Evolutionary conservation across 2,113 vertebrate species (phyloP).

Genomic region (Bubo bubo): DNA sequence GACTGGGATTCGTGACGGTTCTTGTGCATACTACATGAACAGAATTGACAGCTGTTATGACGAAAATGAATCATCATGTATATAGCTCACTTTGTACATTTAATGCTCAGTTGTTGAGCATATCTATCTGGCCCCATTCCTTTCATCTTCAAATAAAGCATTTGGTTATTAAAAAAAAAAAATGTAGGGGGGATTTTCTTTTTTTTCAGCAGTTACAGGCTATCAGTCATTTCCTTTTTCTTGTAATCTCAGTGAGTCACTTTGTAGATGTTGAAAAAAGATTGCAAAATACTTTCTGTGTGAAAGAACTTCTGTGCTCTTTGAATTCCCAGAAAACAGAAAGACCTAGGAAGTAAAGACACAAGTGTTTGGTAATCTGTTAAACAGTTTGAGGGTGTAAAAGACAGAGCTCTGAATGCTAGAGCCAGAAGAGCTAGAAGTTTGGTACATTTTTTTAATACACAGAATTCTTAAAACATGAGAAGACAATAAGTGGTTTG

Average conservation of each 20-base stretch:
- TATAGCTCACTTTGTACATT: not conserved
- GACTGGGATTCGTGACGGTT: not conserved
- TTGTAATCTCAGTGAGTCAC: not conserved
- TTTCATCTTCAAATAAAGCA: not conserved
- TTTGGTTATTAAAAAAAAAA: not conserved
- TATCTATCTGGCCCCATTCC: not conserved
- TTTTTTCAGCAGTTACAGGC: not conserved
- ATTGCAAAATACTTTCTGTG: conserved; percentile 14
- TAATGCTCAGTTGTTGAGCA: not conserved
- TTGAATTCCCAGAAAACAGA: conserved; percentile 8
- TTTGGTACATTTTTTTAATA: not conserved
- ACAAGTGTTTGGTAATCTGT: not conserved
- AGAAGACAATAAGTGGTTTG: not conserved
- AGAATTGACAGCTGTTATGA: not conserved
- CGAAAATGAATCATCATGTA: not conserved
- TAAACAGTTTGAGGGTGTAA: not conserved
- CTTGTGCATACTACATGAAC: not conserved
- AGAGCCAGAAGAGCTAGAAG: not conserved
- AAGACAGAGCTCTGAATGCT: not conserved
- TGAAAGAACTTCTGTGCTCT: not conserved
- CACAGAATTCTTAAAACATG: not conserved
- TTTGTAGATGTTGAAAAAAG: not conserved
- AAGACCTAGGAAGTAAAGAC: not conserved
- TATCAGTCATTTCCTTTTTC: not conserved
- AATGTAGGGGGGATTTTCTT: not conserved